Evolutionary conservation across 2,797 vertebrate genomes (phyloP).

Genomic region (Megalops cyprinoides): DNA sequence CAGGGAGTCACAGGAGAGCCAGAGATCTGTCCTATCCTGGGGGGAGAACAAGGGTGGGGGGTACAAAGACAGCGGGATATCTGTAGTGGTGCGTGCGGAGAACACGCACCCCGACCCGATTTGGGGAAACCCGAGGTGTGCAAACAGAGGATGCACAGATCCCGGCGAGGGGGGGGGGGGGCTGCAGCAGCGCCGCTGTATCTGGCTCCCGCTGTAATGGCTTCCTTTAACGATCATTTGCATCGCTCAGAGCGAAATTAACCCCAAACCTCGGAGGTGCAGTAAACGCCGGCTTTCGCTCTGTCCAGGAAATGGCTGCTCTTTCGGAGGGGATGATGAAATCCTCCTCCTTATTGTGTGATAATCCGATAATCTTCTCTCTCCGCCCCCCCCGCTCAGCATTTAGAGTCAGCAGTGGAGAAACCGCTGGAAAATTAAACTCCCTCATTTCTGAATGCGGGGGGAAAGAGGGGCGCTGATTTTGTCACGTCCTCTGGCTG

Average conservation of each 20-base stretch:
- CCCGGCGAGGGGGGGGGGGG: no score
- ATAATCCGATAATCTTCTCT: constrained; percentile 65
- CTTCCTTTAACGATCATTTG: constrained; percentile 27
- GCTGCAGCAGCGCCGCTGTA: constrained; percentile 37
- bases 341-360: constrained; percentile 45
- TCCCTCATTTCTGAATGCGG: constrained; percentile 47
- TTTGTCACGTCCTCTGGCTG: neutral
- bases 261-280: constrained; percentile 28
- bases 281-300: constrained; percentile 15
- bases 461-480: constrained; percentile 22
- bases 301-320: constrained; percentile 31
- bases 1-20: neutral
- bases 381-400: constrained; percentile 52
- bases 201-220: constrained; percentile 23
- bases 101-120: neutral
- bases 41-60: no score
- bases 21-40: no score
- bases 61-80: neutral
- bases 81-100: neutral
- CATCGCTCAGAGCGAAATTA: constrained; percentile 28
- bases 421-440: constrained; percentile 53
- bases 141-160: neutral
- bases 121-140: neutral
- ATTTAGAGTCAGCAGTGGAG: constrained; percentile 40
- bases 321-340: constrained; percentile 33